These are phyloP conservation scores for Seira musarum DNA, from an alignment of 2,888 invertebrate genomes.

Conservation along the genomic window DNA sequence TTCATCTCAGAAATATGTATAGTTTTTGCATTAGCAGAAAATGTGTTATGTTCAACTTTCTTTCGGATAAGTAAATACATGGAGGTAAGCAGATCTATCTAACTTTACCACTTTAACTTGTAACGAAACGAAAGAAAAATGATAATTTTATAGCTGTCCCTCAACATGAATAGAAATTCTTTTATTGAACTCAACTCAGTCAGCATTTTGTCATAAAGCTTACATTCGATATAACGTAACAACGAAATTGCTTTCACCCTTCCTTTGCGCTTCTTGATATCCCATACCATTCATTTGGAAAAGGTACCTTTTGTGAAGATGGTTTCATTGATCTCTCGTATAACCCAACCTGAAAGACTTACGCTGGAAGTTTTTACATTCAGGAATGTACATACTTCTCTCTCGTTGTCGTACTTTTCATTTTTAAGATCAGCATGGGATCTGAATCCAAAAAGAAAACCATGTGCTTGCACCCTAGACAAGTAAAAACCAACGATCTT, in stretches of 20 bases:
- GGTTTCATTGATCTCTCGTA: not conserved
- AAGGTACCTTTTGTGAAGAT: not conserved
- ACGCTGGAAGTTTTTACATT: not conserved
- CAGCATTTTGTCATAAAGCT: conserved; percentile 10
- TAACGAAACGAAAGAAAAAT: conserved; percentile 2
- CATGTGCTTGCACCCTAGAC: not conserved
- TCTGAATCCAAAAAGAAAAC: not conserved
- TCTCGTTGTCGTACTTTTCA: not conserved
- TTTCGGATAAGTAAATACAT: not conserved
- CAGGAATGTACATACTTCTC: not conserved
- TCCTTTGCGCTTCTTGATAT: not conserved
- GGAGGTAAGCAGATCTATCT: not conserved
- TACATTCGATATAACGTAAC: not conserved
- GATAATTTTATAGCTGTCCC: conserved; percentile 15
- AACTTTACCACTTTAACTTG: not conserved
- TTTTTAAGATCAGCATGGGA: conserved; percentile 15
- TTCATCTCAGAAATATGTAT: conserved; percentile 3
- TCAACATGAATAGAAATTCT: conserved; percentile 15
- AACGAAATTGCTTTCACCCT: not conserved
- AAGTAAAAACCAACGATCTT: not conserved
- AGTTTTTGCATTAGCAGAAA: conserved; percentile 10
- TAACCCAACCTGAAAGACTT: too few species aligned
- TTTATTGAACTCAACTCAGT: conserved; percentile 2
- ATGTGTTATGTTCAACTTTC: not conserved
- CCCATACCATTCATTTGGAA: not conserved